A percentile compares a stretch with the other conserved stretches of the same genome.
Conservation (phyloP, 37 sponge, comb jelly and placozoan species). For the Hexactinellida sp. region DNA sequence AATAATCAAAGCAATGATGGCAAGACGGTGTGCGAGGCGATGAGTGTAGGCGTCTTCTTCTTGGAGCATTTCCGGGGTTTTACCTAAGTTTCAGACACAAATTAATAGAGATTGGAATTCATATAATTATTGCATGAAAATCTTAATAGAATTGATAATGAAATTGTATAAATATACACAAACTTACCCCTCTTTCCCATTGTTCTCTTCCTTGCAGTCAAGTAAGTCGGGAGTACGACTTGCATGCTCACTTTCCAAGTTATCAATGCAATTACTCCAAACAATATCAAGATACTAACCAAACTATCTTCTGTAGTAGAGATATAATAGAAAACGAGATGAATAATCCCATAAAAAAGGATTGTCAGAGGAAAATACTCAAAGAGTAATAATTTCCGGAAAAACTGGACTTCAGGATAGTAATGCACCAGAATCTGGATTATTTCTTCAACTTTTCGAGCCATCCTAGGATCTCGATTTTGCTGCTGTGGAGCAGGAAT, state of each 20-base stretch:
- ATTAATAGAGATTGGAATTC: not conserved
- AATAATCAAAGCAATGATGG: not conserved
- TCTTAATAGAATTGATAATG: not conserved
- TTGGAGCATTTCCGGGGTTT: not conserved
- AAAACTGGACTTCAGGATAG: not conserved
- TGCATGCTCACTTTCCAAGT: not conserved
- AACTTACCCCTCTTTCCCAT: not conserved
- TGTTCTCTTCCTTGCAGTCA: not conserved
- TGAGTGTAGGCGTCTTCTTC: not conserved
- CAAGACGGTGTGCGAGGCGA: not conserved
- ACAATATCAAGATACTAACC: not conserved
- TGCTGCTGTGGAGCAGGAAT: not conserved
- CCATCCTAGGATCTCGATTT: not conserved
- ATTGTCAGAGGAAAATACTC: slow-evolving; percentile 15
- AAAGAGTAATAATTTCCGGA: not conserved
- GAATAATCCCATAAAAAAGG: not conserved
- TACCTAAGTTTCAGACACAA: not conserved
- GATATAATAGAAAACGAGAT: not conserved
- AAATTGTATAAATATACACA: not conserved
- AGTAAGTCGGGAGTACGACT: not conserved
- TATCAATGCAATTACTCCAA: not conserved
- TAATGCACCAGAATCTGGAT: not conserved
- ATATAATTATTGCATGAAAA: not conserved
- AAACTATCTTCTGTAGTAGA: slow-evolving; percentile 14
- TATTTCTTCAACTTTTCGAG: not conserved